Evolutionary conservation across 2,113 vertebrate species (phyloP).

Genomic region (Actenoides hombroni): DNA sequence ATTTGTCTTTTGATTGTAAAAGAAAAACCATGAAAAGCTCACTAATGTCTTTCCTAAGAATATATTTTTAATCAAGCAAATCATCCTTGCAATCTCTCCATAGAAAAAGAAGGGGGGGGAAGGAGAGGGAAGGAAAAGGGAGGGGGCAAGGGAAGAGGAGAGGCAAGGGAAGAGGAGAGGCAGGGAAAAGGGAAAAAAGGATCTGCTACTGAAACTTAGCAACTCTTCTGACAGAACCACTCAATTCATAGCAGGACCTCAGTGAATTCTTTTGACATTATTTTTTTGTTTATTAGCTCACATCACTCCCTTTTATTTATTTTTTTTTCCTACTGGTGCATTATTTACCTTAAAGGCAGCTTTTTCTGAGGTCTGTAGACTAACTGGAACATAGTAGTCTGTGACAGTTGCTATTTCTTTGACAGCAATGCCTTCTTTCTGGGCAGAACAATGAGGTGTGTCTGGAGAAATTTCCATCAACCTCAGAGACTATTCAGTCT

Average conservation of each 20-base stretch:
- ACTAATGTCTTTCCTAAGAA: background rate
- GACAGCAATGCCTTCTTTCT: background rate
- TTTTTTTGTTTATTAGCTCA: background rate
- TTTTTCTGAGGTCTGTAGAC: background rate
- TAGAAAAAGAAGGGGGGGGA: background rate
- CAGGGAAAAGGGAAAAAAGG: too few relatives aligned
- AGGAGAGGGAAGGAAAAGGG: too few relatives aligned
- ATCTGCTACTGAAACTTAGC: background rate
- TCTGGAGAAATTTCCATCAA: background rate
- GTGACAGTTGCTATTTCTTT: background rate
- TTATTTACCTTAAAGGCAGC: background rate
- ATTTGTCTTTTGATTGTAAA: background rate
- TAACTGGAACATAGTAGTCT: background rate
- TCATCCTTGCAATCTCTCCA: background rate
- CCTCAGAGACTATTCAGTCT: background rate
- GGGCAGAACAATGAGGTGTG: background rate
- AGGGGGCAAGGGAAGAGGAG: too few relatives aligned
- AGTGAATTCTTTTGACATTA: background rate
- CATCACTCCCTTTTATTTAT: background rate
- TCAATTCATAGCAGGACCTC: background rate
- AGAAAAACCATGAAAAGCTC: background rate
- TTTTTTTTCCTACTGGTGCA: background rate
- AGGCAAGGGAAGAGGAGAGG: too few relatives aligned
- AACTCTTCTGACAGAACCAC: background rate
- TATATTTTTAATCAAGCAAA: background rate